Conservation (phyloP, 2,888 invertebrate genomes). For the Clunio marinus region DNA sequence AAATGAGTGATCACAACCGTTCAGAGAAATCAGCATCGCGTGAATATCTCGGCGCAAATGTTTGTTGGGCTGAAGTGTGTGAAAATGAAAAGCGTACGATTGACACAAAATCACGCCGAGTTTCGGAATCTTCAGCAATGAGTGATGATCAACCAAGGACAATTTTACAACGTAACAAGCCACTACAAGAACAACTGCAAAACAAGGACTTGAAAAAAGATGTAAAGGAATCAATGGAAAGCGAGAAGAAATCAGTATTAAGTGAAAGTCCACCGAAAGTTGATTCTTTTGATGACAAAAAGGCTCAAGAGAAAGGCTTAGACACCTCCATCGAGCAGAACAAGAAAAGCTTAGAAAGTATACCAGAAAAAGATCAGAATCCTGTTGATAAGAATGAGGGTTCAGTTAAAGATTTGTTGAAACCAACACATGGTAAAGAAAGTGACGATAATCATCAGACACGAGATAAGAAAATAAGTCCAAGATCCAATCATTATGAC, state of each 20-base stretch:
- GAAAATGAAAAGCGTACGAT: constrained; percentile 29
- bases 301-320: neutral
- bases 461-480: constrained; percentile 17
- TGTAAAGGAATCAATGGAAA: constrained; percentile 35
- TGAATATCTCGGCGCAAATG: constrained; percentile 39
- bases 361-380: constrained; percentile 31
- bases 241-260: constrained; percentile 38
- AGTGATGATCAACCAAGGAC: constrained; percentile 49
- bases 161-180: constrained; percentile 47
- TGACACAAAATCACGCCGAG: constrained; percentile 6
- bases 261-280: constrained; percentile 25
- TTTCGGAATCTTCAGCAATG: constrained; percentile 36
- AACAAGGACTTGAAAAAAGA: constrained; percentile 40
- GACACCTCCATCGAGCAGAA: neutral
- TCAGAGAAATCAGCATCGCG: constrained; percentile 41
- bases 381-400: neutral
- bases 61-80: constrained; percentile 39
- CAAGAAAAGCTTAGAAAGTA: constrained; percentile 36
- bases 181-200: constrained; percentile 27
- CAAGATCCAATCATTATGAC: constrained; percentile 13
- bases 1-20: constrained; percentile 40
- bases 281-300: constrained; percentile 27
- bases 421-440: constrained; percentile 4
- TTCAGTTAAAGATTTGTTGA: neutral
- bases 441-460: constrained; percentile 1